These are phyloP conservation scores for Luperina testacea DNA, from an alignment of 2,888 invertebrate genomes.

Conservation along the genomic window DNA sequence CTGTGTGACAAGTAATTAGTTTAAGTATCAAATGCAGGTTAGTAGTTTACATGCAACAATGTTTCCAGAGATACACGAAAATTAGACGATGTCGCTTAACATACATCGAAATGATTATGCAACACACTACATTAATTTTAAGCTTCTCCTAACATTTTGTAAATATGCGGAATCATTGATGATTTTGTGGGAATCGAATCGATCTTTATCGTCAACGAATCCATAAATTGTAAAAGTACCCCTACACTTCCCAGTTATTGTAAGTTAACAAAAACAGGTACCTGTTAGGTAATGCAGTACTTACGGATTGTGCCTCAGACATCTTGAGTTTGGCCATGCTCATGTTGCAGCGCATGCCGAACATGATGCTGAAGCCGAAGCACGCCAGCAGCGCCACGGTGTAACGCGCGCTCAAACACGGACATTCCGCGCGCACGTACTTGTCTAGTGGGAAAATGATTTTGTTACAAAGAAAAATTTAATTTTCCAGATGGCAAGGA, in stretches of 20 bases:
- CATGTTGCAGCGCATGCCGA: slow-evolving; percentile 99
- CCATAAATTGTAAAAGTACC: background rate
- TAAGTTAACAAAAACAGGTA: background rate
- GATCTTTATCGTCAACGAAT: background rate
- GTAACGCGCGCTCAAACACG: slow-evolving; percentile 96
- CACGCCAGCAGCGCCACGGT: slow-evolving; percentile 96
- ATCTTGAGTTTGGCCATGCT: slow-evolving; percentile 98
- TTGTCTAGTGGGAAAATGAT: slow-evolving; percentile 89
- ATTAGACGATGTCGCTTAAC: background rate
- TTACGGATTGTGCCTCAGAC: slow-evolving; percentile 90
- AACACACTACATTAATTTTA: background rate
- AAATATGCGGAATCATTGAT: background rate
- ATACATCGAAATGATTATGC: background rate
- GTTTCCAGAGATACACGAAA: background rate
- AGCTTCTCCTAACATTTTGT: background rate
- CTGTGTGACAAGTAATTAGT: slow-evolving; percentile 45
- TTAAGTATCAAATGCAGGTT: background rate
- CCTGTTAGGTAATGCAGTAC: slow-evolving; percentile 50
- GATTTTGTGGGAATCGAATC: background rate
- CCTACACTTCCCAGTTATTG: background rate
- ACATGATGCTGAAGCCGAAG: slow-evolving; percentile 97
- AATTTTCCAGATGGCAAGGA: background rate
- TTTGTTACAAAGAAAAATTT: background rate
- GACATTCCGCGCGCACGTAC: slow-evolving; percentile 96
- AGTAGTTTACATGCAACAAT: background rate